Evolutionary conservation across 1,140 invertebrate species (phyloP).

Genomic region (Meloidogyne floridensis): DNA sequence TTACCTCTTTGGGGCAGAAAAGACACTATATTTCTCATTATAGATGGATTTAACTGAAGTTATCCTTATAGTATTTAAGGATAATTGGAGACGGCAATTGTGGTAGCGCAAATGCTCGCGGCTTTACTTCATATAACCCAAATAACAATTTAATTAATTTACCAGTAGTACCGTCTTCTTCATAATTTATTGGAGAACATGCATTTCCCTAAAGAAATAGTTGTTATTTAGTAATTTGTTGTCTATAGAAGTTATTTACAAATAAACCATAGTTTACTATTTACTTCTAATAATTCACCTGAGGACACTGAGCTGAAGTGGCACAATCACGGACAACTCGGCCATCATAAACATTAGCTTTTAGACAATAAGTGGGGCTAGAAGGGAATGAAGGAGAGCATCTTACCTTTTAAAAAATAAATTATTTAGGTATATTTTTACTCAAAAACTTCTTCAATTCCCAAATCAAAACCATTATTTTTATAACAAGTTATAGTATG

Average conservation of each 20-base stretch:
- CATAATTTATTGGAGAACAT: constrained; percentile 40
- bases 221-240: no score
- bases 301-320: constrained; percentile 34
- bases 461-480: constrained; percentile 20
- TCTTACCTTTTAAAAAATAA: constrained; percentile 9
- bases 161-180: constrained; percentile 39
- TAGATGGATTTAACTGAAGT: no score
- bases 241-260: no score
- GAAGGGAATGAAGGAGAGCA: constrained; percentile 21
- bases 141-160: neutral
- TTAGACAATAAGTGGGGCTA: constrained; percentile 34
- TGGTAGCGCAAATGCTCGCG: no score
- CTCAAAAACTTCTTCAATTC: constrained; percentile 24
- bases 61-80: no score
- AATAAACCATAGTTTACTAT: no score
- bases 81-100: no score
- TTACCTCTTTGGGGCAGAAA: no score
- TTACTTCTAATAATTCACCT: constrained; percentile 19
- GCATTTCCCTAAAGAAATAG: constrained; percentile 29
- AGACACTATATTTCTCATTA: no score
- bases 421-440: neutral
- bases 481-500: constrained; percentile 22
- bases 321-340: constrained; percentile 39
- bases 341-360: constrained; percentile 41
- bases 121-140: no score